These are phyloP conservation scores for Coremacera marginata DNA, from an alignment of 2,888 invertebrate genomes.

Conservation along the genomic window DNA sequence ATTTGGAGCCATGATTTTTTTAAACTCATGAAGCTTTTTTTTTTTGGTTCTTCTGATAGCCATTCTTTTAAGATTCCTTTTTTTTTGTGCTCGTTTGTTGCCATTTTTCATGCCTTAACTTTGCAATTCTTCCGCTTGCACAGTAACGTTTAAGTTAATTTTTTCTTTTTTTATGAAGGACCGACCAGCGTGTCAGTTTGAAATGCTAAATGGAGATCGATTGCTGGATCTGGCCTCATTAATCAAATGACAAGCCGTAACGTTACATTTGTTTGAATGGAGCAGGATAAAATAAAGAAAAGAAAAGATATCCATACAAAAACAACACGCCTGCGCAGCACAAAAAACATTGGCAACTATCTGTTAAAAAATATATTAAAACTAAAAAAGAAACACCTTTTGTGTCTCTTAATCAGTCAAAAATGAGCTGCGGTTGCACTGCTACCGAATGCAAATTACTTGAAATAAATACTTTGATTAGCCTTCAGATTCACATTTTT, in stretches of 20 bases:
- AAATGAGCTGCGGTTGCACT: not conserved
- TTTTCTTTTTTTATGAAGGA: not conserved
- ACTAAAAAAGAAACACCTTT: not conserved
- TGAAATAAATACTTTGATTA: slow-evolving; percentile 21
- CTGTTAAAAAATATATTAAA: not conserved
- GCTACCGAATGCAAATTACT: slow-evolving; percentile 10
- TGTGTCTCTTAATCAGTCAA: not conserved
- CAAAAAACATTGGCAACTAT: no score
- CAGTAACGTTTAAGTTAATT: not conserved
- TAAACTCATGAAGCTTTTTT: no score
- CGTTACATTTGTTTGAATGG: not conserved
- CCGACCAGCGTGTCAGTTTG: slow-evolving; percentile 42
- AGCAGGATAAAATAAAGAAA: not conserved
- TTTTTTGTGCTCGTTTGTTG: not conserved
- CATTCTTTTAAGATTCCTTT: not conserved
- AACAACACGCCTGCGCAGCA: no score
- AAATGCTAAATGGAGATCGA: slow-evolving; percentile 67
- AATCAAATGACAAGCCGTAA: slow-evolving; percentile 63
- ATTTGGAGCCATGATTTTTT: no score
- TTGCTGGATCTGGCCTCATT: slow-evolving; percentile 66
- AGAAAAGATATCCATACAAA: not conserved
- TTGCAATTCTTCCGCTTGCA: slow-evolving; percentile 11
- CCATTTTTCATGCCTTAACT: slow-evolving; percentile 54
- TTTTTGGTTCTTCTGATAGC: not conserved
- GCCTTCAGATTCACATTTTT: not conserved